Evolutionary conservation across 2,113 vertebrate species (phyloP).

Genomic region (Macrotus californicus): DNA sequence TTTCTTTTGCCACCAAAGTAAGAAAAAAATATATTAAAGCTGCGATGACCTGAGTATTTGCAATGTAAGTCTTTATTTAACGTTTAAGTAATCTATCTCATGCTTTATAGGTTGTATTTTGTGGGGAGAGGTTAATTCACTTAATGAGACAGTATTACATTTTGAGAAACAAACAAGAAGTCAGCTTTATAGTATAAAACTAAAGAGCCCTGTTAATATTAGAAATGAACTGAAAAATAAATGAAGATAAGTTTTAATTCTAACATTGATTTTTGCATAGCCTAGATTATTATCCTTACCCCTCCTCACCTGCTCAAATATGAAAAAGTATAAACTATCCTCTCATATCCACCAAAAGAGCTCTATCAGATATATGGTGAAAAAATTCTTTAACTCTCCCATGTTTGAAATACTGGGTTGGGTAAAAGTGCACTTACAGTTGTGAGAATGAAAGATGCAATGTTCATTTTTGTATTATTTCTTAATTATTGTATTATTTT

Average conservation of each 20-base stretch:
- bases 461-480: background rate
- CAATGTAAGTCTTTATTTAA: background rate
- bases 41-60: background rate
- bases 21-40: background rate
- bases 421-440: background rate
- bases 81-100: background rate
- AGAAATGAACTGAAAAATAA: background rate
- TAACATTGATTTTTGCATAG: background rate
- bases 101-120: background rate
- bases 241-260: background rate
- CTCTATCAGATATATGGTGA: background rate
- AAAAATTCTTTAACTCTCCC: background rate
- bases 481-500: background rate
- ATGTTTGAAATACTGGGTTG: background rate
- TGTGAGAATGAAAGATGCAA: background rate
- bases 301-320: background rate
- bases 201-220: background rate
- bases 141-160: background rate
- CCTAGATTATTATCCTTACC: background rate
- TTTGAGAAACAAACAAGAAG: background rate
- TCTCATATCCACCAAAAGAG: background rate
- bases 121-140: background rate
- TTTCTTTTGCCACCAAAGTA: background rate
- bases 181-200: background rate
- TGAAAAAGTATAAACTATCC: background rate